Base-by-base conservation (phyloP, 2,888 invertebrate species). In the Acholoe squamosa region DNA sequence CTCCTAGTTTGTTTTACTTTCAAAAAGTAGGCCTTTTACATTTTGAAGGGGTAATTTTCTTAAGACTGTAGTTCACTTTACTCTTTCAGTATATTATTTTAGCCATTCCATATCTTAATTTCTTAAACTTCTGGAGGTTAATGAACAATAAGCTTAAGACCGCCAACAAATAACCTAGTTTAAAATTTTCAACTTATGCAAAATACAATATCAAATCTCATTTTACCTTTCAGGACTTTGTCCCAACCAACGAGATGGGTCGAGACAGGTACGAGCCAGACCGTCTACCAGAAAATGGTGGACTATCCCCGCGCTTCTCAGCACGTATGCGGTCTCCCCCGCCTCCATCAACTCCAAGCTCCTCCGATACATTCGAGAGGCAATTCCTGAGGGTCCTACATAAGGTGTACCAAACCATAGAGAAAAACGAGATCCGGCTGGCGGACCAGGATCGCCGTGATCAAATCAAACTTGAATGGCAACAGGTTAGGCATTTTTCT, bases 391-490 rank as follows among this genome's bases (percentile, higher is more conserved):
- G 96, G 93, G 97, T 97, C 94, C 97, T 97, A 96, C 97, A 96
- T 93, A 97, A 97, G 95, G 97, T 97, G 54, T 97, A 97, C 95
- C 96, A 97, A 92, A 98, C 98, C 5, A 97, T 98, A 91, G 98
- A 98, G 93, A 96, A 97, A 88, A 98, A 98, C 96, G 98, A 96
- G 95, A 97, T 97, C 94, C 97, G 98, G 5, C 97, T 98, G 12
- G 97, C 97, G 0, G 98, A 98, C 93, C 97, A 97, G 95, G 98
- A 98, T 94, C 96, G 97, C 89, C 96, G 97, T 89, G 98, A 98
- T 94, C 97, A 97, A 88, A 97, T 98, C 91, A 98, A 98, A 94
- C 96, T 98, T 90, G 98, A 98, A 95, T 98, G 98, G 98, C 95
- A 95, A 92, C 95, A 95, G 91, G 90, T 90, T 43, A 16, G 80